Conservation (phyloP, 2,113 vertebrate species). For the Solea senegalensis region DNA sequence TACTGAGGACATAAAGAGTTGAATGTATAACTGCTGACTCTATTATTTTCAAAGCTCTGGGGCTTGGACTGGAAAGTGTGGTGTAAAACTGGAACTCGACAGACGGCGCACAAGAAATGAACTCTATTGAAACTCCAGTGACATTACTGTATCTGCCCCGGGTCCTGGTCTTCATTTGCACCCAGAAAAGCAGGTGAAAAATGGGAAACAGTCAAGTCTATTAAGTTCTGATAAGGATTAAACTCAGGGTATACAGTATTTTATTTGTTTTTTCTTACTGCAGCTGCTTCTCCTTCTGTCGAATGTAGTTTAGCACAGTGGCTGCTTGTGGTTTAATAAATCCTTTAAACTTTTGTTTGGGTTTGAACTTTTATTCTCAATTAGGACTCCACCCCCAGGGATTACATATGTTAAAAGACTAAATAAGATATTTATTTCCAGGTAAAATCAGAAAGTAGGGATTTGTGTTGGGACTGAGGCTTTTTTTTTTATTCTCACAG, state of each 20-base stretch:
- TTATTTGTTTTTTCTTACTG: background rate
- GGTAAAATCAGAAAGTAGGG: slow-evolving; percentile 53
- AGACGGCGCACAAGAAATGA: too few species aligned
- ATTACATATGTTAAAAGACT: slow-evolving; percentile 44
- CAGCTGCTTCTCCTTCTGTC: slow-evolving; percentile 8
- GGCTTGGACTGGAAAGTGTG: too few species aligned
- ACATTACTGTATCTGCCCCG: too few species aligned
- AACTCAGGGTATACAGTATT: slow-evolving; percentile 1
- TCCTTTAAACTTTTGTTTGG: slow-evolving; percentile 15
- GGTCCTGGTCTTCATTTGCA: too few species aligned
- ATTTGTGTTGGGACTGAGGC: slow-evolving; percentile 47
- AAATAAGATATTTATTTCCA: slow-evolving; percentile 45
- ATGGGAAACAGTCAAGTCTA: background rate
- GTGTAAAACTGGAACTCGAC: too few species aligned
- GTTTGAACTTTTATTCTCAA: slow-evolving; percentile 46
- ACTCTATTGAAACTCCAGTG: too few species aligned
- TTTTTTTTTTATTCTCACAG: slow-evolving; percentile 24
- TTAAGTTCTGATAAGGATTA: background rate
- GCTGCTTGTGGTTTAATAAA: slow-evolving; percentile 14
- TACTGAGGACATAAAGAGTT: too few species aligned
- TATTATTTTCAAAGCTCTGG: too few species aligned
- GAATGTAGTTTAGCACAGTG: background rate
- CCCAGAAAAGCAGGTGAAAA: too few species aligned
- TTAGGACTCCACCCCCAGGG: slow-evolving; percentile 34
- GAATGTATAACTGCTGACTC: too few species aligned